Evolutionary conservation across 2,888 invertebrate genomes (phyloP).

Genomic region (Parnassius smintheus): DNA sequence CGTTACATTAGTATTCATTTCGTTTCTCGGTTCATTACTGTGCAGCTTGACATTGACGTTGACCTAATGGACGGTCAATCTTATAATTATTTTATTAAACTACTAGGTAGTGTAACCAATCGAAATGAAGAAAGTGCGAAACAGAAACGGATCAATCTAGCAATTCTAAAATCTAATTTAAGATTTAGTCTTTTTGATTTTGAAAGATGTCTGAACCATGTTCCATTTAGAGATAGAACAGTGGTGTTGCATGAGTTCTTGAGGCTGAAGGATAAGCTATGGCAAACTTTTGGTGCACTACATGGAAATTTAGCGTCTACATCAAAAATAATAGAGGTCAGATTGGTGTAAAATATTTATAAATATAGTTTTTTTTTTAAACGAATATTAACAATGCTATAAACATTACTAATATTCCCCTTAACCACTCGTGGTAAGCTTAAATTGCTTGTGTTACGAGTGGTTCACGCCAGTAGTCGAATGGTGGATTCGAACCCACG

Average conservation of each 20-base stretch:
- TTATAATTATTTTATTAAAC: slow-evolving; percentile 34
- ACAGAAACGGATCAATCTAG: slow-evolving; percentile 62
- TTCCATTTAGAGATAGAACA: slow-evolving; percentile 41
- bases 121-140: slow-evolving; percentile 39
- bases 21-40: background rate
- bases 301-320: slow-evolving; percentile 53
- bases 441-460: too few relatives aligned
- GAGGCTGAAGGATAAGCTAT: slow-evolving; percentile 54
- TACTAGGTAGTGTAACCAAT: slow-evolving; percentile 15
- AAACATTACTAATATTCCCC: too few relatives aligned
- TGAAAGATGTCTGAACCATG: slow-evolving; percentile 44
- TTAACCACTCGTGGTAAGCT: too few relatives aligned
- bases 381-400: background rate
- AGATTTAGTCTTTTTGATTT: slow-evolving; percentile 49
- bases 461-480: too few relatives aligned
- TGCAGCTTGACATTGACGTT: background rate
- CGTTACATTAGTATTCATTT: background rate
- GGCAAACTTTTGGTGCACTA: slow-evolving; percentile 60
- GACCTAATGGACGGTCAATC: slow-evolving; percentile 39
- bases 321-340: slow-evolving; percentile 37
- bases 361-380: slow-evolving; percentile 2
- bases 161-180: slow-evolving; percentile 52
- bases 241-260: slow-evolving; percentile 47
- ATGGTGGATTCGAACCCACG: too few relatives aligned
- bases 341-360: slow-evolving; percentile 22